Base-by-base conservation (phyloP, 2,888 invertebrate species). In the Anorthoa munda region DNA sequence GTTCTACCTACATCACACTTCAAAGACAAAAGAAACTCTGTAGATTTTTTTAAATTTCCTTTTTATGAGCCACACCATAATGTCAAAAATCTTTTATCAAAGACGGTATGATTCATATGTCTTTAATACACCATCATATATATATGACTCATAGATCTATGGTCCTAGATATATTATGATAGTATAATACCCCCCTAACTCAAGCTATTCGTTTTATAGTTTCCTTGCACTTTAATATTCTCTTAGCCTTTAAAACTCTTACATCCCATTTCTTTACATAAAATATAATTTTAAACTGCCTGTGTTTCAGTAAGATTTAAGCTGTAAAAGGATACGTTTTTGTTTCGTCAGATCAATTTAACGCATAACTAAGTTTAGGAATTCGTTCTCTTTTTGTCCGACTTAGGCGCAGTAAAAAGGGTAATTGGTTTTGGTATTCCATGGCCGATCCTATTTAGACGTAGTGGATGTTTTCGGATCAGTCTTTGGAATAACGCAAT, bases 351-450 rank as follows among this genome's bases (percentile, higher is more conserved):
- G 66, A 64, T 61, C 73, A 82, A 83, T 85, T 79, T 82, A 70
- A 79, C 69, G 83, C 79, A 70, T 82, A 77, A 66, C 76, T 79
- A 77, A 77, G 64, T 79, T 77, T 56, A 65, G 73, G 77, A 82
- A 79, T 85, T 74, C 64, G 55, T 31, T 83, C 55, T 72, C 63
- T 73, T 84, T 82, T 79, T 76, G 68, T 75, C 64, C 23, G 67
- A 45, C 53, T 79, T 31, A 15, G n/a, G 23, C 71, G 55, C 78
- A 72, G 78, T 75, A 67, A 81, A 83, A 66, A 75, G 72, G 59
- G 61, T 65, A 82, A 75, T 78, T 67, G 70, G 65, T 72, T 84
- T 83, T 68, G 59, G 64, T 69, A 79, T 82, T 75, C 67, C 61
- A 68, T 53, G 63, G 65, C 64, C 69, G 55, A 61, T 79, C 46